Percentiles rank a stretch among this genome's conserved stretches.
Conservation (phyloP, 2,797 vertebrate genomes). For the Scleropages formosus region DNA sequence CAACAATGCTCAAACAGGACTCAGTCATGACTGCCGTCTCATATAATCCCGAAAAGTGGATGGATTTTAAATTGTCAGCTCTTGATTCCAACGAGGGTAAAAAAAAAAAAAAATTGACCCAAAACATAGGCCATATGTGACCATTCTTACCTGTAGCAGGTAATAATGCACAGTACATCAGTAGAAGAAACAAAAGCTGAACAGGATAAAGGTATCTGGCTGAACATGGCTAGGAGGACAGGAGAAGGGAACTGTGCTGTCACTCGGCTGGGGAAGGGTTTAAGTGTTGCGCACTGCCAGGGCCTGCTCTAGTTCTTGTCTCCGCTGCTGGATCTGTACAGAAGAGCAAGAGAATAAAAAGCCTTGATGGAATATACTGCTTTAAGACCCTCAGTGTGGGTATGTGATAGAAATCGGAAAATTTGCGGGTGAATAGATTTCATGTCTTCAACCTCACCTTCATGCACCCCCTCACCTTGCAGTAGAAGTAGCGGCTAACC, state of each 20-base stretch:
- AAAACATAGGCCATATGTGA: not conserved
- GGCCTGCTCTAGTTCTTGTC: conserved; percentile 80
- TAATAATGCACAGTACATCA: conserved; percentile 17
- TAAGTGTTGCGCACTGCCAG: conserved; percentile 79
- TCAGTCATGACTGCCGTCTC: no score
- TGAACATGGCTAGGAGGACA: not conserved
- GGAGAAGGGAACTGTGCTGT: not conserved
- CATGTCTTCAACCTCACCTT: no score
- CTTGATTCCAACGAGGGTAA: not conserved
- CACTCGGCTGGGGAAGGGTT: conserved; percentile 27
- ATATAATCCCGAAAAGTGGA: not conserved
- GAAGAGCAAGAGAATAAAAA: no score
- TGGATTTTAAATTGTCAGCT: not conserved
- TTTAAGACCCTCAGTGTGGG: no score
- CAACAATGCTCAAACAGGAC: no score
- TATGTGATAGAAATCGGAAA: no score
- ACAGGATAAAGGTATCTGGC: no score
- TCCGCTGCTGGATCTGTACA: conserved; percentile 82
- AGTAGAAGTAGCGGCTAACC: conserved; percentile 97
- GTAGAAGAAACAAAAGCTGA: conserved; percentile 19
- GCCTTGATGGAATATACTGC: no score
- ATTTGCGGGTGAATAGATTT: no score
- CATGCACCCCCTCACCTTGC: conserved; percentile 96
- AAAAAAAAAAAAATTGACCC: conserved; percentile 20
- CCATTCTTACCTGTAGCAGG: conserved; percentile 1